Evolutionary conservation across 2,113 vertebrate genomes (phyloP), one percentile per base, ranked within the genome.

Genomic region (Trachemys scripta): DNA sequence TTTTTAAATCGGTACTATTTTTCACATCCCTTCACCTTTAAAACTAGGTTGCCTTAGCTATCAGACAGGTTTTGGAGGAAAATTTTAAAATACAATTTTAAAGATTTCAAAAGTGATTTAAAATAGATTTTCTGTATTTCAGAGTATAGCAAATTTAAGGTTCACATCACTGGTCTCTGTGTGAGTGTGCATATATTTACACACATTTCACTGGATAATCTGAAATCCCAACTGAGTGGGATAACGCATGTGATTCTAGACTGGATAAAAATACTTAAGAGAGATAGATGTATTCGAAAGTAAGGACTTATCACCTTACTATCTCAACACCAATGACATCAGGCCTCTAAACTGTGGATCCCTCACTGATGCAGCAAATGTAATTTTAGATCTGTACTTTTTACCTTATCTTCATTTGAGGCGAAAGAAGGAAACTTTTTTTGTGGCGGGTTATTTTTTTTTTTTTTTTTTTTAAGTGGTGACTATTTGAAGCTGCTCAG

Each of bases 181-280:
- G 49, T 47, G 62, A 86, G 85, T 85, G 85, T 88, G 17, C 0
- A 0, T 76, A 62, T 62, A 78, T 56, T 56, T 10, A 84, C 56
- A 59, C 31, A 56, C 0, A 0, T 80, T 82, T 88, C 0, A 0
- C 31, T 45, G 79, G 80, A 49, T 72, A 89, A 93, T 47, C 31
- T 65, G n/a, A 3, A 49, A 35, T 20, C 96, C 42, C 84, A 25
- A 0, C 82, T 47, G 42, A 47, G 47, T 47, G 42, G 45, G 5
- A 47, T 78, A 27, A 45, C 27, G 24, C 24, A 87, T 69, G 13
- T 90, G 38, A 80, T 92, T 89, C 78, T 95, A 81, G 83, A 84
- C 76, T 35, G 56, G 90, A 29, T 1, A 4, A 35, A 69, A 69
- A 69, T 69, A 69, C 8, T 2, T 19, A 31, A 65, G 31, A 65